These are phyloP conservation scores for pig (Sus scrofa) DNA, from an alignment of 2,113 vertebrate genomes.

Conservation along the genomic window DNA sequence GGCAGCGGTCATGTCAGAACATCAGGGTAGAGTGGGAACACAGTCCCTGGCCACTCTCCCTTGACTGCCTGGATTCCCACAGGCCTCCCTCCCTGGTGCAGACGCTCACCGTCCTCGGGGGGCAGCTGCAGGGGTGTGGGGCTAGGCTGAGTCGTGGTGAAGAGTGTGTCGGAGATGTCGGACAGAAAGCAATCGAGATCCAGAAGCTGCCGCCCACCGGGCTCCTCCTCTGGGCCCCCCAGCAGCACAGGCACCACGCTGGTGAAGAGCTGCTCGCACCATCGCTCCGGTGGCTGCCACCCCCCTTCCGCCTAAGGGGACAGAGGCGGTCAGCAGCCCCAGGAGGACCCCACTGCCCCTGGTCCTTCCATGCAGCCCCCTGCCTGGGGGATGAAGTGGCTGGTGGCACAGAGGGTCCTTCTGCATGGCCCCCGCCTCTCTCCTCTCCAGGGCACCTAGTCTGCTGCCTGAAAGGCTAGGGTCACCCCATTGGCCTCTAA, in stretches of 20 bases:
- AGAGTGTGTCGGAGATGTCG: slow-evolving; percentile 98
- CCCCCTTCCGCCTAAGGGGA: slow-evolving; percentile 87
- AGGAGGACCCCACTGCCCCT: background rate
- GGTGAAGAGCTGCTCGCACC: slow-evolving; percentile 94
- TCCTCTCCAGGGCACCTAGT: background rate
- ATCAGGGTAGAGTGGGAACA: background rate
- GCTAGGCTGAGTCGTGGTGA: slow-evolving; percentile 96
- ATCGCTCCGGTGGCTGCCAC: slow-evolving; percentile 92
- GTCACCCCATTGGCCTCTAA: background rate
- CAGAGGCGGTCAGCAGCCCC: background rate
- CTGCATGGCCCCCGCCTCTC: background rate
- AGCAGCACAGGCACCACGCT: slow-evolving; percentile 91
- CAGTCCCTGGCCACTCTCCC: background rate
- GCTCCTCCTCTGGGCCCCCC: slow-evolving; percentile 88
- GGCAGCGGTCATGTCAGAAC: background rate
- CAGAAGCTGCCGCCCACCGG: slow-evolving; percentile 90
- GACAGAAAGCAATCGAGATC: slow-evolving; percentile 96
- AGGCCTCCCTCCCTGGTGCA: background rate
- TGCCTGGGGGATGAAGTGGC: background rate
- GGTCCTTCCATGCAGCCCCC: background rate
- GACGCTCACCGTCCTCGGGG: slow-evolving; percentile 91
- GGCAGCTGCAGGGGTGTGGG: slow-evolving; percentile 86
- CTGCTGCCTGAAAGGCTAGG: background rate
- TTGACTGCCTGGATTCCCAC: background rate
- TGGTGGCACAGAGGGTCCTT: background rate